Evolutionary conservation across 2,113 vertebrate species (phyloP), one percentile per base, ranked within the genome.

Genomic region (Tragelaphus scriptus): DNA sequence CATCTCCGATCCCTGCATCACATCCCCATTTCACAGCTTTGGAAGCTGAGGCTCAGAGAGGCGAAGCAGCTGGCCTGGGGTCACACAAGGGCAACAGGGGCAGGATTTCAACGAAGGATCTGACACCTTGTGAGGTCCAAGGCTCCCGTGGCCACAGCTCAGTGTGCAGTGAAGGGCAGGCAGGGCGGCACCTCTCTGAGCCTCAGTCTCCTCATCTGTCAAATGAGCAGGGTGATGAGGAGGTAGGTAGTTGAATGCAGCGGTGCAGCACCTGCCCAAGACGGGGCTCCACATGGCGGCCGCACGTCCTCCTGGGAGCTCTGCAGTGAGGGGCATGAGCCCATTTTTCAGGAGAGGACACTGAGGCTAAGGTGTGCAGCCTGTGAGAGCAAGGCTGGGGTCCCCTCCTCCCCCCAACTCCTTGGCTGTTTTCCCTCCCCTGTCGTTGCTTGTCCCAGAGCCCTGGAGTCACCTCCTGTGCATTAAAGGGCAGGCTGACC

Each of bases 241-340:
- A 17, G 63, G 63, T 8, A n/a, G 68, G 68, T 23, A 40, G 19
- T 23, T 71, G 68, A 71, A 40, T 23, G n/a, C 68, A 40, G 30
- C 6, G 0, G 30, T 23, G 12, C 1, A 0, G 21, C 11, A n/a
- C 55, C 2, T 1, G 11, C 32, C 25, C 56, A 2, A 19, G 61
- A 44, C 25, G 23, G 17, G 79, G 47, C n/a, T 77, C 30, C 44
- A 2, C 1, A 6, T 6, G 75, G 30, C 4, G 0, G 17, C 93
- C 55, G 0, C 32, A 2, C 5, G 40, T 49, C n/a, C 6, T 56
- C 59, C 5, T 28, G 16, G 44, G 59, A 4, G 59, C 47, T 59
- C 82, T 77, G 82, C 28, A 16, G 49, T 2, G 61, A 30, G n/a
- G 13, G 53, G 12, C 36, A 0, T 13, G 47, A 47, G n/a, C 71